Conservation (phyloP, 1,140 invertebrate species). For the Mactra quadrangularis region DNA sequence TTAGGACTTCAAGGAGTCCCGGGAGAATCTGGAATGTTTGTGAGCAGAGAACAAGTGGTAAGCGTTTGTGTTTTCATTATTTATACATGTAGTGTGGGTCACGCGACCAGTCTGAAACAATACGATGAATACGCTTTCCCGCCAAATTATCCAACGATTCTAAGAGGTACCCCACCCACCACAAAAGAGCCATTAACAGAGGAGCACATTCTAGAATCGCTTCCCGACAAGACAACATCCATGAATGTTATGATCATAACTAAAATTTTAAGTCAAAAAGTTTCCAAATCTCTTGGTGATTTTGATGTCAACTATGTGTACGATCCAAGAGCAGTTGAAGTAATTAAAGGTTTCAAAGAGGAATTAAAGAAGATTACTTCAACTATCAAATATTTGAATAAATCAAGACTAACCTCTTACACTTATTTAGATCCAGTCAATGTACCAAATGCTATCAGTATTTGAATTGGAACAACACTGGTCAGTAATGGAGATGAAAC, state of each 20-base stretch:
- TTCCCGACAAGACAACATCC: slow-evolving; percentile 80
- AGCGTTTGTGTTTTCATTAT: slow-evolving; percentile 80
- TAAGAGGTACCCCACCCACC: slow-evolving; percentile 79
- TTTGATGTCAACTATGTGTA: slow-evolving; percentile 83
- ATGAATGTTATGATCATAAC: slow-evolving; percentile 82
- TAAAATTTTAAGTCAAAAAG: slow-evolving; percentile 80
- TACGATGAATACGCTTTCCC: slow-evolving; percentile 82
- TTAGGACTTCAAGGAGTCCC: slow-evolving; percentile 64
- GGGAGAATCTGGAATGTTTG: slow-evolving; percentile 69
- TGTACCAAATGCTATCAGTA: slow-evolving; percentile 42
- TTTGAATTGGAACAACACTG: slow-evolving; percentile 12
- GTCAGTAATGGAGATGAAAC: too few relatives aligned
- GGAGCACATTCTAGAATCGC: slow-evolving; percentile 74
- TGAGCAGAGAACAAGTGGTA: slow-evolving; percentile 76
- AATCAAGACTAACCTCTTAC: slow-evolving; percentile 16
- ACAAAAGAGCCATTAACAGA: slow-evolving; percentile 74
- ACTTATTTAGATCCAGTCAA: slow-evolving; percentile 28
- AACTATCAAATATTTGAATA: slow-evolving; percentile 37
- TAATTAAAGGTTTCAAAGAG: slow-evolving; percentile 69
- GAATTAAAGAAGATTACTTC: slow-evolving; percentile 44
- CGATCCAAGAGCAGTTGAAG: slow-evolving; percentile 77
- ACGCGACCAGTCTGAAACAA: slow-evolving; percentile 83
- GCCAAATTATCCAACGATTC: slow-evolving; percentile 83
- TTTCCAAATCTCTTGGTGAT: slow-evolving; percentile 81
- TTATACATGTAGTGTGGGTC: slow-evolving; percentile 82